phyloP scores from a whole-genome alignment of 2,797 vertebrate species.

The Tolypeutes matacus region DNA sequence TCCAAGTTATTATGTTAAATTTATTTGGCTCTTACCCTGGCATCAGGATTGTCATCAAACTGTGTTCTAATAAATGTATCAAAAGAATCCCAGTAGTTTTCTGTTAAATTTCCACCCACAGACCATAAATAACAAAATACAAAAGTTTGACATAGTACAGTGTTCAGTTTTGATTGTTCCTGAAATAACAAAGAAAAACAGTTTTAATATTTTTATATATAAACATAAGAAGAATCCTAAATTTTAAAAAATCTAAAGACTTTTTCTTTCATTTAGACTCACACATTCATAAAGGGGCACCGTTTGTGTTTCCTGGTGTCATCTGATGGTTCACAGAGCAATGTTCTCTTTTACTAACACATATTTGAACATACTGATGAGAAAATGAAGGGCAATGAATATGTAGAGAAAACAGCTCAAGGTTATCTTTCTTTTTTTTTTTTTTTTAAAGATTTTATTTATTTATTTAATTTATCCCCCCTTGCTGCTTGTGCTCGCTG shows the following conservation, averaged over 20 bases:
- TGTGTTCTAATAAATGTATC: slow-evolving; percentile 91
- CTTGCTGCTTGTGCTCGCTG: too few relatives aligned
- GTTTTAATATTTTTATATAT: slow-evolving; percentile 21
- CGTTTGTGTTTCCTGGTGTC: neutral
- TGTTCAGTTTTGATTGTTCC: slow-evolving; percentile 88
- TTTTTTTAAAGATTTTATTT: too few relatives aligned
- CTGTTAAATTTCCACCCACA: slow-evolving; percentile 91
- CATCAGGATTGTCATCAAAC: slow-evolving; percentile 90
- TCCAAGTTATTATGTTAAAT: neutral
- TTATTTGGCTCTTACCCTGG: slow-evolving; percentile 88
- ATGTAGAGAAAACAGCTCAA: neutral
- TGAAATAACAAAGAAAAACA: slow-evolving; percentile 80
- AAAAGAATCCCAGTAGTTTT: slow-evolving; percentile 90
- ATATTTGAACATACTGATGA: neutral
- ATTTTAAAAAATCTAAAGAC: neutral
- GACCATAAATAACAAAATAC: slow-evolving; percentile 93
- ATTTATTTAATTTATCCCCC: too few relatives aligned
- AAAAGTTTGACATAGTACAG: slow-evolving; percentile 91
- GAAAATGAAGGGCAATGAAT: neutral
- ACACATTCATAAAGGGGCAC: neutral
- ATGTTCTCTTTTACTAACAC: neutral
- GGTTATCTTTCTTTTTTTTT: neutral
- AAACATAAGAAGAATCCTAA: slow-evolving; percentile 35
- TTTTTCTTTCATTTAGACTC: slow-evolving; percentile 1
- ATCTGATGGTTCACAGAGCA: neutral